Base-by-base conservation (phyloP, 1,140 invertebrate species). In the Sweltsa coloradensis region DNA sequence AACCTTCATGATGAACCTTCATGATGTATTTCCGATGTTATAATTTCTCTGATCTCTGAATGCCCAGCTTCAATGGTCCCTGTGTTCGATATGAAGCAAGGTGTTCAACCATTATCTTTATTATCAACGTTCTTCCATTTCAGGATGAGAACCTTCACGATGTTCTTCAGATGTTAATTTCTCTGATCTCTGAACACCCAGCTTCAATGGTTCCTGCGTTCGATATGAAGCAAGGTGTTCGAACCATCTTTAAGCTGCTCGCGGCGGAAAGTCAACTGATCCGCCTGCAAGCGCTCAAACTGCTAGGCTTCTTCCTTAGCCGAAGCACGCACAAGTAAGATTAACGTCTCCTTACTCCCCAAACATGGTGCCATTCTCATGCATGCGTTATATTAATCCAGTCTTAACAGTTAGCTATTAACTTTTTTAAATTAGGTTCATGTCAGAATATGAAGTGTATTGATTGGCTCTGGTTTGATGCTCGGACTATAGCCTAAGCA, bases 101-200 rank as follows among this genome's bases (percentile, higher is more conserved):
- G 95, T 45, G 84, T 98, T 14, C 36, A 9, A 11, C n/a, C 44
- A 43, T 43, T 43, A n/a, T 45, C 11, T 31, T 14, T n/a, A 52
- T 41, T 37, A 23, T 54, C 46, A 21, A 50, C 54, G 34, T 55
- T 60, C 34, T 59, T 61, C 21, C 43, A 51, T 64, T 68, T 43
- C 56, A 96, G 85, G 94, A 98, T 73, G 96, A 99, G 67, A 99
- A 99, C 71, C 71, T 99, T 26, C 90, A 96, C 58, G 96, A 99
- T 66, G 94, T 99, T 1, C 69, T 99, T 39, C 89, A 97, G 73
- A 90, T 97, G 79, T 71, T 97, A 31, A 97, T 97, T 62, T 87
- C 88, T 1, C 70, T 99, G 29, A 96, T 98, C 88, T 90, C 90
- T 4, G 94, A 99, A 64, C 92, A 98, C 67, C 95, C 96, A 1